Conservation (phyloP, 2,797 vertebrate genomes). For the Phoeniculus purpureus region DNA sequence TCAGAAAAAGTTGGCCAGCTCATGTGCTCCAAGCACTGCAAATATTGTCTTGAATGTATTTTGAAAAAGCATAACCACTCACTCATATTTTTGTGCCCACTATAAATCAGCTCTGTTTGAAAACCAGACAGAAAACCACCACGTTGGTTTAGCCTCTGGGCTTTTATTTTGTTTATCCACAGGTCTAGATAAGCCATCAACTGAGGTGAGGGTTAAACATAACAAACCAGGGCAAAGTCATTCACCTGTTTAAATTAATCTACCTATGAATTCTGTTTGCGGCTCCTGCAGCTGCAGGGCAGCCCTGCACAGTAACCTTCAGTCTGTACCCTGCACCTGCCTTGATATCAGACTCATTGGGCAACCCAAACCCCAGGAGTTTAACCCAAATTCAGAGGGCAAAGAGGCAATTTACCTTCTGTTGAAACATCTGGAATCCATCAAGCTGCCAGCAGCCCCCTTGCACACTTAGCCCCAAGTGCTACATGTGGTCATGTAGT, state of each 20-base stretch:
- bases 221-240: conserved; percentile 26
- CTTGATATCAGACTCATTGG: background rate
- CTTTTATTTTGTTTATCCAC: conserved; percentile 44
- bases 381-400: conserved; percentile 5
- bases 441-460: background rate
- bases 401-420: conserved; percentile 14
- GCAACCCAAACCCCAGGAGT: background rate
- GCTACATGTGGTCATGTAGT: conserved; percentile 13
- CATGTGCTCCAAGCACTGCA: background rate
- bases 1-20: background rate
- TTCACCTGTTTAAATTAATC: conserved; percentile 56
- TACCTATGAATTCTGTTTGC: background rate
- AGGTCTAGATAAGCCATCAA: conserved; percentile 19
- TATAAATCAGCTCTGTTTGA: conserved; percentile 45
- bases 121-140: conserved; percentile 7
- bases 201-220: background rate
- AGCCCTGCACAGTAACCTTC: conserved; percentile 1
- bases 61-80: conserved; percentile 16
- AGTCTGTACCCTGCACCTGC: background rate
- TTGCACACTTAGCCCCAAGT: conserved; percentile 12
- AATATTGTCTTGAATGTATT: conserved; percentile 27
- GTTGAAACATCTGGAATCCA: conserved; percentile 42
- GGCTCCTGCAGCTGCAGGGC: conserved; percentile 24
- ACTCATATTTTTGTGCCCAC: background rate
- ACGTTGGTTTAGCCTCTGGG: conserved; percentile 16